Evolutionary conservation across 2,797 vertebrate species (phyloP).

Genomic region (Sebastes reedi): DNA sequence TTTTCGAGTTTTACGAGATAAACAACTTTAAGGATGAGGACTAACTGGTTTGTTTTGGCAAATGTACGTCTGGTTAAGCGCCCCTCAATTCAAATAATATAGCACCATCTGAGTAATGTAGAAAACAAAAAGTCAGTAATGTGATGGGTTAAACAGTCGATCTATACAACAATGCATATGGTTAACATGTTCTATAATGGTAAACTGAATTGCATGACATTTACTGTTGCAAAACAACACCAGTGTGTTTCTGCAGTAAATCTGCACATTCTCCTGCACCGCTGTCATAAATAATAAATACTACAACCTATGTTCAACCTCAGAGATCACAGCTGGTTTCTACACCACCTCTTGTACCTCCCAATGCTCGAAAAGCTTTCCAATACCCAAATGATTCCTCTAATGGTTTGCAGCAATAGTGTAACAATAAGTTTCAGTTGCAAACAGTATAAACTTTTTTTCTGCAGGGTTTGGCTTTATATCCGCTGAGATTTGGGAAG

Average conservation of each 20-base stretch:
- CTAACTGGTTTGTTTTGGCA: too few species aligned
- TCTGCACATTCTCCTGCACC: neutral
- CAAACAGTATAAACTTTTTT: neutral
- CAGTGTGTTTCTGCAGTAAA: neutral
- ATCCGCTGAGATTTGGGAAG: slow-evolving; percentile 44
- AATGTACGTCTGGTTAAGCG: too few species aligned
- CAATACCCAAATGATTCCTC: neutral
- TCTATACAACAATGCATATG: neutral
- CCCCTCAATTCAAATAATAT: too few species aligned
- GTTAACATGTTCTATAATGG: neutral
- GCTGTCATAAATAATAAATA: neutral
- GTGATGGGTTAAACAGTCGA: neutral
- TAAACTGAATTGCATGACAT: neutral
- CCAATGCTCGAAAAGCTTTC: neutral
- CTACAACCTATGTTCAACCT: neutral
- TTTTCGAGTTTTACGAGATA: too few species aligned
- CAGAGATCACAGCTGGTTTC: neutral
- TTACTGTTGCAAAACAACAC: neutral
- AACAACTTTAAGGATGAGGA: too few species aligned
- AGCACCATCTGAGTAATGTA: too few species aligned
- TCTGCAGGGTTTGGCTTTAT: slow-evolving; percentile 22
- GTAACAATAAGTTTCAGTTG: slow-evolving; percentile 15
- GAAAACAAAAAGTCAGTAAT: too few species aligned
- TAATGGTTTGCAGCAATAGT: slow-evolving; percentile 2
- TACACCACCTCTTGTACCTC: neutral